Evolutionary conservation across 1,140 invertebrate genomes (phyloP), one percentile per base, ranked within the genome.

Genomic region (Panagrolaimus sp.): DNA sequence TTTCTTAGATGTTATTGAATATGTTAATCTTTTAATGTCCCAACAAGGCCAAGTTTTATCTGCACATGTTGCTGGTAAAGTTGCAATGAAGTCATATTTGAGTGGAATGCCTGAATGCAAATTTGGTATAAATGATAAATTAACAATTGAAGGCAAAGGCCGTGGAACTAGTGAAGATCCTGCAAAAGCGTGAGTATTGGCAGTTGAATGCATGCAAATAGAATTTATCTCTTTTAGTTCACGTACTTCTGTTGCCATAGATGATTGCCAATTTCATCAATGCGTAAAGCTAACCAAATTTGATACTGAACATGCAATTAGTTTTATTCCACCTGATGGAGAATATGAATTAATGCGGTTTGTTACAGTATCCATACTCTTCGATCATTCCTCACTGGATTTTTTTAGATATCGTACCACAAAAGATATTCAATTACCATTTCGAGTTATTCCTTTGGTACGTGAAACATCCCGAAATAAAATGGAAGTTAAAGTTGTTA

Each of bases 101-200:
- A 97, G 93, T 46, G 96, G 96, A 31, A 99, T 99, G 96, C 96
- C 96, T 0, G 96, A 99, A 84, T 99, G 96, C 86, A 99, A 99
- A 86, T 99, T 99, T 86, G 96, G 96, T 14, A 98, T 99, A 78
- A 99, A 99, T 82, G 96, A 99, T 82, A 99, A 98, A 85, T 92
- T 99, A 67, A 91, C 97, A 0, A 96, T 99, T 91, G 96, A 99
- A 79, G 91, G 91, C 0, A 98, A 97, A 85, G 92, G 93, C 5
- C 88, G 88, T 66, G 84, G 90, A 88, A 81, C 87, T 87, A 68
- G 86, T 23, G 94, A 96, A 69, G 92, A 96, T 78, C 88, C 90
- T 16, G 89, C 90, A 9, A 87, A 92, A 66, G 68, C 74, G 83
- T 84, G 66, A 57, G 73, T 73, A 62, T 69, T 16, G 64, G 42